Percentiles rank a stretch among this genome's conserved stretches.
Evolutionary conservation across 2,113 vertebrate genomes (phyloP).

Genomic region (Ceyx cyanopectus): DNA sequence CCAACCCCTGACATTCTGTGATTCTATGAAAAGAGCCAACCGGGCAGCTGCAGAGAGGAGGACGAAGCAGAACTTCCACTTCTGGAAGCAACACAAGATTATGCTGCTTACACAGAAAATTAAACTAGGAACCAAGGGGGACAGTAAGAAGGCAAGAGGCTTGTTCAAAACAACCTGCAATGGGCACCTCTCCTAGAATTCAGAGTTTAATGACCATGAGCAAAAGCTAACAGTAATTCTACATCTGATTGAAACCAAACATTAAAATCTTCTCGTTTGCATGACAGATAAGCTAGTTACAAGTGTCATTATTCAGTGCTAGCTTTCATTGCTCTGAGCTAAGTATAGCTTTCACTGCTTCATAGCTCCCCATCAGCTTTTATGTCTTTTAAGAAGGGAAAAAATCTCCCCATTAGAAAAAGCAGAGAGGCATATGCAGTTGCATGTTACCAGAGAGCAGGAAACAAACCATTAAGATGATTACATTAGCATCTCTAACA

Average conservation of each 20-base stretch:
- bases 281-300: background rate
- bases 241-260: background rate
- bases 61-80: background rate
- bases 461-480: background rate
- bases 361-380: background rate
- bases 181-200: background rate
- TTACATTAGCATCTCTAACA: background rate
- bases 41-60: background rate
- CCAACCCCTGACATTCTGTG: too few relatives aligned
- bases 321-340: constrained; percentile 22
- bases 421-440: background rate
- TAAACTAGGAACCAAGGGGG: background rate
- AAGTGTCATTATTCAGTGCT: background rate
- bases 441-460: background rate
- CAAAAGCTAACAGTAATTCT: background rate
- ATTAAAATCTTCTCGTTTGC: background rate
- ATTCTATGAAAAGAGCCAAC: background rate
- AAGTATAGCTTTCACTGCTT: constrained; percentile 33
- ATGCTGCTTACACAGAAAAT: background rate
- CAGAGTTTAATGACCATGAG: background rate
- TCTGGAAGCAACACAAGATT: background rate
- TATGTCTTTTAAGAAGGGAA: background rate
- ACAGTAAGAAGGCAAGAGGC: background rate
- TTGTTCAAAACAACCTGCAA: background rate
- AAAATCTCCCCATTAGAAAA: background rate